Evolutionary conservation across 2,888 invertebrate genomes (phyloP).

Genomic region (Deilephila elpenor): DNA sequence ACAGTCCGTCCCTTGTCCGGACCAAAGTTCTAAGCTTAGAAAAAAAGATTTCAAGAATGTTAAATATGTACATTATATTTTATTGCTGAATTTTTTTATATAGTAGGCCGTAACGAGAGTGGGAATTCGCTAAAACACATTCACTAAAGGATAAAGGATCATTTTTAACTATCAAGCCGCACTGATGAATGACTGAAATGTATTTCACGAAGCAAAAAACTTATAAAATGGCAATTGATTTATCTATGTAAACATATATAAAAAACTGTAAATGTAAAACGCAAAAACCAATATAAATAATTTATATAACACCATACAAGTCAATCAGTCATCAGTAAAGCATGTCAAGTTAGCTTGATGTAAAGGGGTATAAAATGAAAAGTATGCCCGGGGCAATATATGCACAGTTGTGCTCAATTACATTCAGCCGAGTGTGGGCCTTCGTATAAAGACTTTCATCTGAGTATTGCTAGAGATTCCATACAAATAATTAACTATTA

Average conservation of each 20-base stretch:
- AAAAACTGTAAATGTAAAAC: background rate
- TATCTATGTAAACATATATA: background rate
- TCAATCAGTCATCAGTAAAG: background rate
- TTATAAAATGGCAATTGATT: background rate
- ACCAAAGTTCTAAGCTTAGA: constrained; percentile 16
- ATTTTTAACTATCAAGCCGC: constrained; percentile 16
- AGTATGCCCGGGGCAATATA: background rate
- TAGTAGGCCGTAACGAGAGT: constrained; percentile 56
- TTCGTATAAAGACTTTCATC: background rate
- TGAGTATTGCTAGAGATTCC: background rate
- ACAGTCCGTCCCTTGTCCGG: background rate
- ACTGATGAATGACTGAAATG: background rate
- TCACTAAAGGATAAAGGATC: background rate
- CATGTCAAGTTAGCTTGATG: constrained; percentile 14
- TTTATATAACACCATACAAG: background rate
- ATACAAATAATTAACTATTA: no score
- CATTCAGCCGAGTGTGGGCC: background rate
- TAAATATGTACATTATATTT: constrained; percentile 58
- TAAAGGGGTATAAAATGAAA: background rate
- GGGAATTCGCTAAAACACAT: constrained; percentile 35
- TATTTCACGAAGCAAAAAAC: no score
- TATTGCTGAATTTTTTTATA: constrained; percentile 56
- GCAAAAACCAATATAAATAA: background rate
- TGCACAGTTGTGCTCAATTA: constrained; percentile 13
- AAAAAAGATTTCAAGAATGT: constrained; percentile 21